A percentile compares a stretch with the other conserved stretches of the same genome.
Conservation (phyloP, 2,888 invertebrate genomes). For the Ephialtes manifestator region DNA sequence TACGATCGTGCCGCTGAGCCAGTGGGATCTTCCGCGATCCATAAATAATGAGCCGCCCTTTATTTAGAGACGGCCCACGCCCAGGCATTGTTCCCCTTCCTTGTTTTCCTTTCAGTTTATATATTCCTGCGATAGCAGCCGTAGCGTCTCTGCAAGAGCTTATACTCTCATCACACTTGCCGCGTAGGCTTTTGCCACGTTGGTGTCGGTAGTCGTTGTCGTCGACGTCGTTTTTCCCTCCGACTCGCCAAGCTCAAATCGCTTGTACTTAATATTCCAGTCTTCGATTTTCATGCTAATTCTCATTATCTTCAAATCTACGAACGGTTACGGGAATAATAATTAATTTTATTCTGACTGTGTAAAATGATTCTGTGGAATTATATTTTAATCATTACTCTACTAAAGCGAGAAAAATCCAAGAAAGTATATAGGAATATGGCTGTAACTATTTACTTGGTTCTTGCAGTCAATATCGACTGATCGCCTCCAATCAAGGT, state of each 20-base stretch:
- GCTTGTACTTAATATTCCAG: neutral
- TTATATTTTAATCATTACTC: too few relatives aligned
- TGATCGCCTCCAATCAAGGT: conserved; percentile 32
- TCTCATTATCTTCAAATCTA: conserved; percentile 7
- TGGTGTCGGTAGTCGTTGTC: conserved; percentile 18
- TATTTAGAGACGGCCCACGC: conserved; percentile 72
- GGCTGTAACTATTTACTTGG: neutral
- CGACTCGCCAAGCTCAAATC: neutral
- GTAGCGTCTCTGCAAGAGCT: conserved; percentile 19
- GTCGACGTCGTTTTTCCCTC: neutral
- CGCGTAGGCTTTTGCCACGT: conserved; percentile 38
- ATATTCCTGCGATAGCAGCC: conserved; percentile 25
- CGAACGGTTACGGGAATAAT: neutral
- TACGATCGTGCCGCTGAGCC: conserved; percentile 5
- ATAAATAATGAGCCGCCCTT: conserved; percentile 68
- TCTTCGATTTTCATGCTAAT: conserved; percentile 23
- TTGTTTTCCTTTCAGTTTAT: conserved; percentile 59
- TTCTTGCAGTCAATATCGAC: conserved; percentile 20
- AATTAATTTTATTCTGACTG: conserved; percentile 3
- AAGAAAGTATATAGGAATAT: neutral
- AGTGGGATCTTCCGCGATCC: conserved; percentile 65
- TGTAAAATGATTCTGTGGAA: neutral
- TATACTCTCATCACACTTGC: neutral
- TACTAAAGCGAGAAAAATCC: neutral
- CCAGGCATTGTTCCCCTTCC: conserved; percentile 70